phyloP scores from a whole-genome alignment of 2,113 vertebrate species.

The Eulemur macaco region DNA sequence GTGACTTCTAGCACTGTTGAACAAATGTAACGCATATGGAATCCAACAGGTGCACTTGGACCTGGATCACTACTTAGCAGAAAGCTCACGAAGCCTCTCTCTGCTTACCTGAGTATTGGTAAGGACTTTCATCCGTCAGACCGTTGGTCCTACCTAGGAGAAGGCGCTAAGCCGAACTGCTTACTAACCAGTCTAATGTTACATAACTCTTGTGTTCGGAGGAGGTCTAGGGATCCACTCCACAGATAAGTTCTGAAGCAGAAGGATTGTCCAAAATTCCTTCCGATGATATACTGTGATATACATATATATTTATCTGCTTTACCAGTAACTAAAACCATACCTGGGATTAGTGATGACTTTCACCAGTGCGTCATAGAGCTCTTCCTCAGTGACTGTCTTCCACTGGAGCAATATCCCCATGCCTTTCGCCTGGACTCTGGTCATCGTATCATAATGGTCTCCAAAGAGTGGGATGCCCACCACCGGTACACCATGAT shows the following conservation, averaged over 20 bases:
- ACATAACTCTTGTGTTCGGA: background rate
- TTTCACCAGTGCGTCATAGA: conserved; percentile 90
- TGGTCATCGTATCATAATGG: conserved; percentile 98
- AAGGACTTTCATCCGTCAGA: background rate
- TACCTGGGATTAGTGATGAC: conserved; percentile 94
- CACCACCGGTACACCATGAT: conserved; percentile 97
- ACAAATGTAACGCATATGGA: background rate
- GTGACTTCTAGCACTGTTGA: background rate
- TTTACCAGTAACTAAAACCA: conserved; percentile 8
- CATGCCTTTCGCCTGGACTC: conserved; percentile 98
- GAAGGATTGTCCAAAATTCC: background rate
- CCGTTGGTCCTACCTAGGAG: no score
- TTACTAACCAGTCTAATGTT: background rate
- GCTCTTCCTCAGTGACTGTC: conserved; percentile 89
- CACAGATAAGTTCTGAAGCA: background rate
- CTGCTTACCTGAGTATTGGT: background rate
- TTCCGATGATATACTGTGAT: background rate
- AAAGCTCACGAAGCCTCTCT: background rate
- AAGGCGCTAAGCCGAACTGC: background rate
- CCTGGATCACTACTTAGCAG: background rate
- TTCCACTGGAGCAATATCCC: conserved; percentile 97
- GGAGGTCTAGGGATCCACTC: no score
- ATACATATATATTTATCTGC: background rate
- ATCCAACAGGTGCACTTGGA: background rate
- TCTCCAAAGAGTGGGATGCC: conserved; percentile 98